These are phyloP conservation scores for Pseudotriccus pelzelni DNA, from an alignment of 2,797 vertebrate species.

Conservation along the genomic window DNA sequence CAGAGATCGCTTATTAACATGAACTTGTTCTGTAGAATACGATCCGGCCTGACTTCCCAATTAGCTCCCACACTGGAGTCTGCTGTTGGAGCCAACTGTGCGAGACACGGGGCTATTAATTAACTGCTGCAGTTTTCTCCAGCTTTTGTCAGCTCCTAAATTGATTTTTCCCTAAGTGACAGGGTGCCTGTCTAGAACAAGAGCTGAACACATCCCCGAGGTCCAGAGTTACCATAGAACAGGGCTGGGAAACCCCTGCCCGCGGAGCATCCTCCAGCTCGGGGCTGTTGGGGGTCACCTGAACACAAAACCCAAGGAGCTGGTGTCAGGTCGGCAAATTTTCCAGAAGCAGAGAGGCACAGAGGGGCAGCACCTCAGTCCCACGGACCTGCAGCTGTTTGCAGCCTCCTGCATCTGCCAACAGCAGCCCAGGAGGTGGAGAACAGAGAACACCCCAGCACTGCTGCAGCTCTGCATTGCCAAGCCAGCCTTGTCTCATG, in stretches of 20 bases:
- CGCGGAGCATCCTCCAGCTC: rapidly evolving
- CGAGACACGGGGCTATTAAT: not conserved
- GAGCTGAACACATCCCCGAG: rapidly evolving
- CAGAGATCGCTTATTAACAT: constrained; percentile 3
- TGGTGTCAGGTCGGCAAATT: rapidly evolving
- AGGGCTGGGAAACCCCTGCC: not conserved
- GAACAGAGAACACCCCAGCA: not conserved
- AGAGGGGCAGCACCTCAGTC: not conserved
- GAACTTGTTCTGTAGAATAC: not conserved
- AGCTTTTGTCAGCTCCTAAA: constrained; percentile 22
- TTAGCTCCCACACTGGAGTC: not conserved
- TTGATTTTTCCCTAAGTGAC: not conserved
- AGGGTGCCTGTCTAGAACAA: rapidly evolving
- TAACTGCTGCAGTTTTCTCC: not conserved
- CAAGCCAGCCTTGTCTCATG: not conserved
- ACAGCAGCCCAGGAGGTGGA: not conserved
- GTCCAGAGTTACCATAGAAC: rapidly evolving
- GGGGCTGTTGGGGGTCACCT: rapidly evolving
- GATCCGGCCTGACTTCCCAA: constrained; percentile 29
- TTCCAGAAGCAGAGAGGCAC: too few species aligned
- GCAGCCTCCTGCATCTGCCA: not conserved
- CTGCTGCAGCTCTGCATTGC: not conserved
- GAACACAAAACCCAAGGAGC: not conserved
- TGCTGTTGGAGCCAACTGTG: not conserved
- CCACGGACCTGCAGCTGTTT: rapidly evolving